phyloP scores from a whole-genome alignment of 1,140 invertebrate species.

The Drosophila auraria region DNA sequence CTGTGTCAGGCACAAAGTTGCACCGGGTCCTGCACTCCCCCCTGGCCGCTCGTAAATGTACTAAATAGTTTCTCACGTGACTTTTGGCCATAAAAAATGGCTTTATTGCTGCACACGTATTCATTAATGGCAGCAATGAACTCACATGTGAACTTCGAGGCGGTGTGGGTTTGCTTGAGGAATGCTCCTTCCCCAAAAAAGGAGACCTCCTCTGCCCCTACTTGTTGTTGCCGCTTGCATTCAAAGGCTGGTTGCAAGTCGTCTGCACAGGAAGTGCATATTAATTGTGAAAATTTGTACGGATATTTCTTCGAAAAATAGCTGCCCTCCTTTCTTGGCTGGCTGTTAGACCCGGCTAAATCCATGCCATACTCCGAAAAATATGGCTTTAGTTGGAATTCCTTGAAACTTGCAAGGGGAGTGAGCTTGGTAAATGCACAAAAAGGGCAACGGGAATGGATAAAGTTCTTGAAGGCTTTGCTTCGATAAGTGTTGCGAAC shows the following conservation, averaged over 20 bases:
- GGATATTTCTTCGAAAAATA: conserved; percentile 78
- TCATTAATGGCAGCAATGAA: conserved; percentile 82
- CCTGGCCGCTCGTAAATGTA: conserved; percentile 59
- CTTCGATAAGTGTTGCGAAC: conserved; percentile 10
- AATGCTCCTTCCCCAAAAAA: conserved; percentile 11
- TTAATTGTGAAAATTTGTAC: conserved; percentile 83
- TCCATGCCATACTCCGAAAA: conserved; percentile 18
- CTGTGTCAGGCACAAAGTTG: conserved; percentile 77
- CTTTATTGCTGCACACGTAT: conserved; percentile 83
- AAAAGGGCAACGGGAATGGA: background rate
- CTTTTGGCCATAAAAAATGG: conserved; percentile 81
- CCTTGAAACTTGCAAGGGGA: conserved; percentile 23
- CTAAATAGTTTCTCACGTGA: conserved; percentile 83
- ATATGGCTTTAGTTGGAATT: conserved; percentile 40
- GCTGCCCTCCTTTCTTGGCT: conserved; percentile 47
- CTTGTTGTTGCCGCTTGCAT: conserved; percentile 58
- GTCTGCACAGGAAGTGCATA: conserved; percentile 83
- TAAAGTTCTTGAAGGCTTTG: conserved; percentile 20
- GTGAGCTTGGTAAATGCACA: conserved; percentile 24
- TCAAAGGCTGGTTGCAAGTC: conserved; percentile 68
- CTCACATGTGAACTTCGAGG: conserved; percentile 71
- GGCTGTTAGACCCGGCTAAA: conserved; percentile 18
- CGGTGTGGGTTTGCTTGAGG: conserved; percentile 29
- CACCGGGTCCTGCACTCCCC: conserved; percentile 36
- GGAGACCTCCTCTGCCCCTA: conserved; percentile 11